These are phyloP conservation scores for Calliopsis andreniformis DNA, from an alignment of 1,140 invertebrate species.

Conservation along the genomic window DNA sequence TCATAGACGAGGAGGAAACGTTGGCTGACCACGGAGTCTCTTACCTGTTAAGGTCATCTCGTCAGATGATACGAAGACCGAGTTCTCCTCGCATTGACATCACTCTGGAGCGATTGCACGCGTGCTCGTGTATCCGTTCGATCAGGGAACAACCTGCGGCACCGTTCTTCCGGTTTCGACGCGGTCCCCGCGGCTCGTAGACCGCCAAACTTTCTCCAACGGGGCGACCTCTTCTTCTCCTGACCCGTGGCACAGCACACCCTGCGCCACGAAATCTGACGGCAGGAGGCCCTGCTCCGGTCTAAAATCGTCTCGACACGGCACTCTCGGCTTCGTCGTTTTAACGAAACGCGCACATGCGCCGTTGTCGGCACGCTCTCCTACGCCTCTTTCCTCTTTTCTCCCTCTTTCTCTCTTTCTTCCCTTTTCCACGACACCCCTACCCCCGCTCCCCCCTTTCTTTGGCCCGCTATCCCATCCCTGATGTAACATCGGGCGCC, in stretches of 20 bases:
- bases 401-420: constrained; percentile 44
- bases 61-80: constrained; percentile 63
- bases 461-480: constrained; percentile 17
- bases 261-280: constrained; percentile 73
- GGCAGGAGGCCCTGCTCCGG: constrained; percentile 75
- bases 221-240: constrained; percentile 51
- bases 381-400: constrained; percentile 22
- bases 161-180: constrained; percentile 38
- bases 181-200: background rate
- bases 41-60: constrained; percentile 79
- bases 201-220: constrained; percentile 46
- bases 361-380: constrained; percentile 48
- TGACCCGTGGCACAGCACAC: constrained; percentile 69
- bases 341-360: constrained; percentile 72
- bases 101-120: constrained; percentile 55
- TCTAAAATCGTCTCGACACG: constrained; percentile 79
- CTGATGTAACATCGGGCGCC: constrained; percentile 51
- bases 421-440: constrained; percentile 11
- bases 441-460: constrained; percentile 4
- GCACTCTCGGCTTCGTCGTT: constrained; percentile 71
- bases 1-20: too few species aligned
- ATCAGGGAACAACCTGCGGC: constrained; percentile 37
- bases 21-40: background rate
- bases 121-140: constrained; percentile 17
- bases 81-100: constrained; percentile 69